Evolutionary conservation across 2,888 invertebrate genomes (phyloP).

Genomic region (Caenorhabditis virilis): DNA sequence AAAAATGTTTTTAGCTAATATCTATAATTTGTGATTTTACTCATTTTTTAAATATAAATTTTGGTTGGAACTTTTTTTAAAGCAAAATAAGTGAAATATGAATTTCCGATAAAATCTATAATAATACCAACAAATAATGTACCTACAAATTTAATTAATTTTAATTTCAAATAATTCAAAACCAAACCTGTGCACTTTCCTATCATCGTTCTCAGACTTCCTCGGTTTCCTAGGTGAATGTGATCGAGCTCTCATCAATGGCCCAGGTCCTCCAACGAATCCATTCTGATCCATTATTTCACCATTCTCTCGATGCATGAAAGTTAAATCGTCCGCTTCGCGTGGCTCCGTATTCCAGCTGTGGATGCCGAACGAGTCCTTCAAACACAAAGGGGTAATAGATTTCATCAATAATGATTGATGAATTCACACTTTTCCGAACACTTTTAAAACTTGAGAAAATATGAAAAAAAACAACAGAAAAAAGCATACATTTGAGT

Average conservation of each 20-base stretch:
- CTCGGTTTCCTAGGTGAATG: conserved; percentile 41
- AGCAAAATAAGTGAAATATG: too few species aligned
- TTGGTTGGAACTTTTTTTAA: too few species aligned
- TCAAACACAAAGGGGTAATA: conserved; percentile 4
- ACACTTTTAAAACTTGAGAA: not conserved
- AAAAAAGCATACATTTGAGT: conserved; percentile 31
- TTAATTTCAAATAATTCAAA: too few species aligned
- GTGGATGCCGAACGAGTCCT: conserved; percentile 54
- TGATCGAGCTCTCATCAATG: conserved; percentile 35
- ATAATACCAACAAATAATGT: too few species aligned
- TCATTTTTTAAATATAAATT: too few species aligned
- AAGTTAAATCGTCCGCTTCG: conserved; percentile 21
- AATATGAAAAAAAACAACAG: too few species aligned
- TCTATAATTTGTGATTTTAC: too few species aligned
- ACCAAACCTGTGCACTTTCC: conserved; percentile 23
- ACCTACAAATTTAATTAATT: too few species aligned
- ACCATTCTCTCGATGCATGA: not conserved
- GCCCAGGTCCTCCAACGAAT: conserved; percentile 13
- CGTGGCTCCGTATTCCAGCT: conserved; percentile 54
- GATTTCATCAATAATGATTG: too few species aligned
- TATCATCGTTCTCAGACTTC: conserved; percentile 7
- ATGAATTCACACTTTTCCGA: not conserved
- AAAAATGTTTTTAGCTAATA: too few species aligned
- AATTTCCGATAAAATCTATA: too few species aligned
- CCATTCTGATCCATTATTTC: not conserved